phyloP scores from a whole-genome alignment of 2,797 vertebrate genomes.

The Callimico goeldii region DNA sequence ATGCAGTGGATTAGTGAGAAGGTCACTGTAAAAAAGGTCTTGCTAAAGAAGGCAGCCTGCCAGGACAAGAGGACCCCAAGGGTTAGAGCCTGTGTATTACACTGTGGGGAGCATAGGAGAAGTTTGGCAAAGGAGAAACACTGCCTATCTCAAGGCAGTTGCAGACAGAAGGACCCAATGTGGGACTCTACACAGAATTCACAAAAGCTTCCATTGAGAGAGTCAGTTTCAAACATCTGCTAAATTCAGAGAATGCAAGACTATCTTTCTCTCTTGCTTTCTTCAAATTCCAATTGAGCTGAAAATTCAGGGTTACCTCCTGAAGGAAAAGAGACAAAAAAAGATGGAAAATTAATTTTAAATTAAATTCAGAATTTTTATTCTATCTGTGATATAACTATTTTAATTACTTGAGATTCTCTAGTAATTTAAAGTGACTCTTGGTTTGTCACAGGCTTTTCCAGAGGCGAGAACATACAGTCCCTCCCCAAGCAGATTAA shows the following conservation, averaged over 20 bases:
- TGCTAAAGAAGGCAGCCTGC: not conserved
- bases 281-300: not conserved
- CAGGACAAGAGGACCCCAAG: not conserved
- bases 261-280: not conserved
- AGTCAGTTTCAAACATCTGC: not conserved
- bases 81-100: not conserved
- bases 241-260: not conserved
- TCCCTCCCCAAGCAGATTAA: not conserved
- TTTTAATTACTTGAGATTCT: not conserved
- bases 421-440: not conserved
- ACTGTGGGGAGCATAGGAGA: not conserved
- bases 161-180: not conserved
- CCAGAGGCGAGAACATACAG: not conserved
- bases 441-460: not conserved
- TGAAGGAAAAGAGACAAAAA: not conserved
- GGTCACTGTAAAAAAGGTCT: not conserved
- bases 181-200: not conserved
- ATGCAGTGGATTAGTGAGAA: not conserved
- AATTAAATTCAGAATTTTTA: not conserved
- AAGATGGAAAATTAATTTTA: not conserved
- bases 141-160: not conserved
- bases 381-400: not conserved
- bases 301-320: not conserved
- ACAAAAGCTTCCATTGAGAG: not conserved
- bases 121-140: not conserved